Base-by-base conservation (phyloP, 2,797 vertebrate genomes). In the Catostomus latipinnis region DNA sequence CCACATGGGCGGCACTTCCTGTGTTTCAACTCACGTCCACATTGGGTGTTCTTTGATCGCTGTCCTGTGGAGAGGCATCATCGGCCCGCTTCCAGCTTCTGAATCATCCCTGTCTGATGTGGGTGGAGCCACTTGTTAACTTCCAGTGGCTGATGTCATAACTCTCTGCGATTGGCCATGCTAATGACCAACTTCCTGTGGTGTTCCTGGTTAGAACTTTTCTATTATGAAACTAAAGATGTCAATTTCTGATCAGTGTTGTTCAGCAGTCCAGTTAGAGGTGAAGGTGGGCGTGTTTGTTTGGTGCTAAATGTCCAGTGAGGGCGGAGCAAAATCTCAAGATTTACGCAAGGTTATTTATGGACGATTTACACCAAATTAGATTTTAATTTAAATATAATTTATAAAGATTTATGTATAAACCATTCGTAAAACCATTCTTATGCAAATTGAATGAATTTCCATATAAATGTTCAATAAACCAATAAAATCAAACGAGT, bases 131-230 rank as follows among this genome's bases (percentile, higher is more conserved):
- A 0, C 62, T 56, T 8, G 8, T 34, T 49, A 52, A 57, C 45
- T 58, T 76, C 63, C 62, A 72, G 12, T 68, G 76, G 74, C 66
- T 75, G 78, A 85, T 83, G 81, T 85, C 84, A 81, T 67, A 72
- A 82, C 78, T 74, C 60, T 78, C 53, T 79, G 58, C 74, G 58
- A 75, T 65, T 52, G 18, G 18, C 49, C 34, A 65, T 12, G 11
- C 62, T 70, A 46, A 45, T 10, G 60, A 65, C 68, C 68, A 82
- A 68, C 63, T 50, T 78, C 53, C 66, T 71, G 53, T 80, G 54
- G 61, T 74, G 74, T 81, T 50, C 74, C 53, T 81, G 67, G 45
- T 52, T 46, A 11, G 46, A 11, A 14, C 60, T 53, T 16, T 63
- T 62, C 34, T 62, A 22, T 43, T 12, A 11, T 62, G 1, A 65